Evolutionary conservation across 2,888 invertebrate genomes (phyloP).

Genomic region (Lomographa bimaculata): DNA sequence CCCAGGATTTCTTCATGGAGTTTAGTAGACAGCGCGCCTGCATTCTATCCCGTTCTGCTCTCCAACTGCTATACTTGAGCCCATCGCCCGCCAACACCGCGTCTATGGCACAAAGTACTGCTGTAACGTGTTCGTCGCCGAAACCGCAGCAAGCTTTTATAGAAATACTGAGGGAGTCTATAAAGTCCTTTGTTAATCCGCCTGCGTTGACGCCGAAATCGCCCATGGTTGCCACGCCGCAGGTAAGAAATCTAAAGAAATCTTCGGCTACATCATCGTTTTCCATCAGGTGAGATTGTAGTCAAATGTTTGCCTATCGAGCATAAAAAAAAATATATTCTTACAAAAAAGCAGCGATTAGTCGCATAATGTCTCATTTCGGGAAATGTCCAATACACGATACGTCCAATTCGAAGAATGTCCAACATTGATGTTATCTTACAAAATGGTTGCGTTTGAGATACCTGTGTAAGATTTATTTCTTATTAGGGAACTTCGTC

Average conservation of each 20-base stretch:
- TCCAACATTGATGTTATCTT: too few relatives aligned
- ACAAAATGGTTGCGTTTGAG: too few relatives aligned
- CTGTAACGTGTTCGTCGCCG: constrained; percentile 49
- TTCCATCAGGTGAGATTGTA: too few relatives aligned
- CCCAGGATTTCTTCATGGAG: constrained; percentile 95
- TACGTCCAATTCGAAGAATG: too few relatives aligned
- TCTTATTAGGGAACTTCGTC: too few relatives aligned
- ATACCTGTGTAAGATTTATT: too few relatives aligned
- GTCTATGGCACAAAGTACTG: constrained; percentile 53
- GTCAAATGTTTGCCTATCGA: too few relatives aligned
- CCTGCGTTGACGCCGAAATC: constrained; percentile 92
- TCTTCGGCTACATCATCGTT: too few relatives aligned
- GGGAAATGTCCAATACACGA: too few relatives aligned
- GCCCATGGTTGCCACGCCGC: constrained; percentile 86
- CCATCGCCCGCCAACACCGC: constrained; percentile 70
- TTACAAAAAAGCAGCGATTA: too few relatives aligned
- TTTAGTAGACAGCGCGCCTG: constrained; percentile 95
- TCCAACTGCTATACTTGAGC: constrained; percentile 91
- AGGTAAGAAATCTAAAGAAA: constrained; percentile 60
- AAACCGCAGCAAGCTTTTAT: constrained; percentile 81
- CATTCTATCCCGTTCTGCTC: constrained; percentile 94
- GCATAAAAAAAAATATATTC: too few relatives aligned
- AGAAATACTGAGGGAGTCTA: constrained; percentile 93
- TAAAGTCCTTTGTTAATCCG: constrained; percentile 94
- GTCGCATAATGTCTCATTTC: too few relatives aligned